phyloP scores from a whole-genome alignment of 2,888 invertebrate species.

The Argyresthia goedartella region DNA sequence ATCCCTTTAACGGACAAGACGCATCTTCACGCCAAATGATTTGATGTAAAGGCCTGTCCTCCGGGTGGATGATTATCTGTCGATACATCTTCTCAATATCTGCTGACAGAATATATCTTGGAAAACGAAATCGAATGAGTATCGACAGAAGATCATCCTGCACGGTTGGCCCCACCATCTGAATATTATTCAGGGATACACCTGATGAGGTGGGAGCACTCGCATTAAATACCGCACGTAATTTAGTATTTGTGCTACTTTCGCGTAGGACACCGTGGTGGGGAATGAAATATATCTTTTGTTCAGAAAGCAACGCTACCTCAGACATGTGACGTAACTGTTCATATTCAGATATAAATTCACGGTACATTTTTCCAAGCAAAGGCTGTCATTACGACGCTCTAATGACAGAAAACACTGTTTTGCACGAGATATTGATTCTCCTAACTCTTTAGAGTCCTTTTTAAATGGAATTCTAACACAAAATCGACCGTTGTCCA shows the following conservation, averaged over 20 bases:
- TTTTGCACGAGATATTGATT: slow-evolving; percentile 15
- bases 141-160: slow-evolving; percentile 1
- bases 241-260: too few relatives aligned
- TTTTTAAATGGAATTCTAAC: slow-evolving; percentile 17
- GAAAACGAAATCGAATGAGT: background rate
- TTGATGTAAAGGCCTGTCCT: too few relatives aligned
- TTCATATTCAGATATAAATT: slow-evolving; percentile 16
- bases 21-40: too few relatives aligned
- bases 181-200: too few relatives aligned
- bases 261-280: too few relatives aligned
- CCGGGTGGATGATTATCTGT: slow-evolving; percentile 12
- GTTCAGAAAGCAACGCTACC: background rate
- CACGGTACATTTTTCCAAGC: slow-evolving; percentile 1
- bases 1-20: too few relatives aligned
- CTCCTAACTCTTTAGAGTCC: slow-evolving; percentile 11
- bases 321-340: slow-evolving; percentile 16
- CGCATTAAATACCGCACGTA: too few relatives aligned
- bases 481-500: slow-evolving; percentile 16
- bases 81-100: slow-evolving; percentile 20
- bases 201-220: too few relatives aligned
- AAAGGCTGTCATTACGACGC: slow-evolving; percentile 11
- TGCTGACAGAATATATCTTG: slow-evolving; percentile 3
- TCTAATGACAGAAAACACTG: slow-evolving; percentile 13
- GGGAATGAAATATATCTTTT: slow-evolving; percentile 10
- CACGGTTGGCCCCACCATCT: background rate